Evolutionary conservation across 2,888 invertebrate genomes (phyloP), one percentile per base, ranked within the genome.

Genomic region (Pocota personata): DNA sequence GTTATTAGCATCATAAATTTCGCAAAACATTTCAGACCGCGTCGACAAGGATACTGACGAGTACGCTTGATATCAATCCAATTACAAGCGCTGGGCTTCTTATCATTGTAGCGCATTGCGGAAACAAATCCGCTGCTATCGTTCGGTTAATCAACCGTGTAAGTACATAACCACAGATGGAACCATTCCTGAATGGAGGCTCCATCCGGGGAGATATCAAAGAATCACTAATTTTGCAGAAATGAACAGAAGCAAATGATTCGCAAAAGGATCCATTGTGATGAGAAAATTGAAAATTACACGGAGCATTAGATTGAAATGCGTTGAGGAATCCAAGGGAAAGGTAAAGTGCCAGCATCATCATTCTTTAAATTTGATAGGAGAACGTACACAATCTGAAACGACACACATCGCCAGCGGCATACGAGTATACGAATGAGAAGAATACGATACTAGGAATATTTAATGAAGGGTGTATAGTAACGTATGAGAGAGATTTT

Each of bases 241-340:
- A 58, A 72, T 21, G 16, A 30, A 52, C n/a, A 58, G 37, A 79
- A 79, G 37, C 57, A 64, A 79, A 79, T 72, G 79, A 64, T 57
- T 78, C 48, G 71, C 64, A 72, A 64, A 50, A 19, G 14, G 35
- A 55, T 57, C 48, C 10, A 72, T 52, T 73, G 57, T 72, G 71
- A 46, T 55, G 21, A 24, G 66, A 58, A 79, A 79, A 79, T 73
- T 72, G 72, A 73, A 79, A 79, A 79, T 79, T 57, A 72, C 79
- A 50, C 50, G 72, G 64, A 35, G 24, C 71, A 72, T 79, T 79
- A 64, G 46, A 57, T 79, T 71, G 62, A 67, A 58, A 43, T 62
- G 43, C 24, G 43, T 40, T 43, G 8, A 64, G 57, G 48, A 57
- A 72, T 58, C 50, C 10, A 3, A 27, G 30, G 35, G 46, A 55